phyloP scores from a whole-genome alignment of 2,888 invertebrate species.

The Erpobdella octoculata region DNA sequence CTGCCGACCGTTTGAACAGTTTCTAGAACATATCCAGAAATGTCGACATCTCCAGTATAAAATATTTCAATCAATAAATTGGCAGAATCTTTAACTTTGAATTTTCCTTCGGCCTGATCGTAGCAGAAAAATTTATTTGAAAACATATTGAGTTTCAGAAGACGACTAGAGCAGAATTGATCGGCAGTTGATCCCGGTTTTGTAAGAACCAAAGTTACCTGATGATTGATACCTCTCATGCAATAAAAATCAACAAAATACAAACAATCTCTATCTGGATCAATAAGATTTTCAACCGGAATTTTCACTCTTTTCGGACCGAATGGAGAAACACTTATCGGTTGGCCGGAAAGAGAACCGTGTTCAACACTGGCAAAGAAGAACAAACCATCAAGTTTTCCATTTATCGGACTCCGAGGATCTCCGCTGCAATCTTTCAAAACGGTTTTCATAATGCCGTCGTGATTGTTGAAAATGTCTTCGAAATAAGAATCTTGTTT shows the following conservation, averaged over 20 bases:
- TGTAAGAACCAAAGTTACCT: conserved; percentile 31
- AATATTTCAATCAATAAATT: background rate
- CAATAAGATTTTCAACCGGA: background rate
- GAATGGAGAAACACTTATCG: background rate
- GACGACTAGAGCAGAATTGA: conserved; percentile 14
- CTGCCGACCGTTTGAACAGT: no score
- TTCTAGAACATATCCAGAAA: background rate
- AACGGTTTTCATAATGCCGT: conserved; percentile 27
- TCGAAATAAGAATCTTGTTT: conserved; percentile 24
- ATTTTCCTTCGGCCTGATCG: no score
- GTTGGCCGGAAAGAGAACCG: background rate
- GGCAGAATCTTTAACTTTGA: background rate
- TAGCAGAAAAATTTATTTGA: conserved; percentile 19
- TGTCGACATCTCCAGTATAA: background rate
- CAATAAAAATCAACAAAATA: conserved; percentile 31
- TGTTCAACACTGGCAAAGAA: conserved; percentile 28
- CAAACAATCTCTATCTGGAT: conserved; percentile 11
- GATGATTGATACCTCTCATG: conserved; percentile 23
- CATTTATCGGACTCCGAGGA: conserved; percentile 28
- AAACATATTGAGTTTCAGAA: background rate
- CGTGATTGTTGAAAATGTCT: background rate
- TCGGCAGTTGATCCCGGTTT: conserved; percentile 21
- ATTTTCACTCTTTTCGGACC: conserved; percentile 1
- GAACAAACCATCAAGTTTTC: conserved; percentile 27
- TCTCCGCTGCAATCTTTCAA: conserved; percentile 30